Percentiles rank a stretch among this genome's conserved stretches.
These are phyloP conservation scores for Drosophila setosimentum DNA, from an alignment of 2,888 invertebrate species.

Conservation along the genomic window DNA sequence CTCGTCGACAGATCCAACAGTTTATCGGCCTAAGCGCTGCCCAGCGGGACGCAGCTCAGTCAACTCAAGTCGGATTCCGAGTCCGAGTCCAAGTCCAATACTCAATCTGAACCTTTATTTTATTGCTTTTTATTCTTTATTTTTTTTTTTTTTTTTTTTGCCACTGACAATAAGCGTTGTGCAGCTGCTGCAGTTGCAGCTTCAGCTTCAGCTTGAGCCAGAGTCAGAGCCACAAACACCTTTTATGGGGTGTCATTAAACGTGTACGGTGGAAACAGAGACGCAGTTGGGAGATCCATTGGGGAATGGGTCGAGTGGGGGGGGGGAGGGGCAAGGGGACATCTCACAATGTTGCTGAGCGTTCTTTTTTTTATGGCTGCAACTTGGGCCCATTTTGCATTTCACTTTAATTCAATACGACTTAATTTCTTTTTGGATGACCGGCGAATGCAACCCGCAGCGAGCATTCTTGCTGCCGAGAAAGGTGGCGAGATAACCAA, in stretches of 20 bases:
- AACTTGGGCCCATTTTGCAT: conserved; percentile 68
- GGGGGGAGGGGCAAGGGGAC: neutral
- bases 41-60: conserved; percentile 45
- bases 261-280: conserved; percentile 13
- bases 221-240: conserved; percentile 60
- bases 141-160: conserved; percentile 31
- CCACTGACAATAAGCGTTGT: conserved; percentile 63
- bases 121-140: neutral
- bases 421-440: conserved; percentile 63
- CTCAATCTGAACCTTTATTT: conserved; percentile 21
- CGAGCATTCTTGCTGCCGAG: conserved; percentile 26
- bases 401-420: conserved; percentile 78
- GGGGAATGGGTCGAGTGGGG: neutral
- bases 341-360: conserved; percentile 64
- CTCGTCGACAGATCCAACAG: conserved; percentile 35
- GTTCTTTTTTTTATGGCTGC: conserved; percentile 51
- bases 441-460: conserved; percentile 42
- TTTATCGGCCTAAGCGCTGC: conserved; percentile 49
- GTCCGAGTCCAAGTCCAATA: conserved; percentile 1
- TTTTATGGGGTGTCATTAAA: conserved; percentile 68
- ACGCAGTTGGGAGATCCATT: too few species aligned
- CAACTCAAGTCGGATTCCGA: conserved; percentile 3
- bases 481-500: neutral
- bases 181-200: conserved; percentile 54
- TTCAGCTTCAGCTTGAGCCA: conserved; percentile 27